Evolutionary conservation across 2,113 vertebrate species (phyloP), one percentile per base, ranked within the genome.

Genomic region (Ochotona curzoniae): DNA sequence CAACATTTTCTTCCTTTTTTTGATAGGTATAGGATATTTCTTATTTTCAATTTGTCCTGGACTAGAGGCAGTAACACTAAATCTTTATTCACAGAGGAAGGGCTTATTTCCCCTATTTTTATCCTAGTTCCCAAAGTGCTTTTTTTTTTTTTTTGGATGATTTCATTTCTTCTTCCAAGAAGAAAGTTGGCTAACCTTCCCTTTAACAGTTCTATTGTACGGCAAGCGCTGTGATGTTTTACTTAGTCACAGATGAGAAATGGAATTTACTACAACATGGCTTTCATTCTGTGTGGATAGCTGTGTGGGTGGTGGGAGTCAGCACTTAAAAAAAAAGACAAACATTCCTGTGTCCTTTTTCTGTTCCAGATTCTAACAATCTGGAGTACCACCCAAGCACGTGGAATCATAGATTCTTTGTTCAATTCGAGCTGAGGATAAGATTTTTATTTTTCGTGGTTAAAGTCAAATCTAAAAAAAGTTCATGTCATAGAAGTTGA

Each of bases 91-190:
- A 94, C 80, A 93, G 71, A 90, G 93, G 95, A 93, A 97, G 91
- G 76, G 81, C 0, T 1, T 51, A 78, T 90, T 96, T 98, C 96
- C 93, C 75, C 74, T 57, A 88, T 96, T 97, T 97, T 96, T 90
- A 93, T 88, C 82, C 83, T 92, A 86, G 79, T 95, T 95, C 69
- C 79, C 93, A 95, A 93, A 95, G 96, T 83, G 96, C 76, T 80
- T 96, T 97, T 97, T 96, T 67, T 74, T 74, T 80, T 96, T 97
- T 97, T 96, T 67, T 74, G 66, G 94, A 84, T 86, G 89, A 97
- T 97, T 97, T 97, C 94, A 97, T 97, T 97, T 97, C 87, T 96
- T 97, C 96, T 97, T 81, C 95, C 92, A 88, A 95, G 97, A 94
- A 96, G 90, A 90, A 89, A 83, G n/a, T 0, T 5, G 66, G 64